Base-by-base conservation (phyloP, 1,140 invertebrate genomes). In the Drosophila burlai region DNA sequence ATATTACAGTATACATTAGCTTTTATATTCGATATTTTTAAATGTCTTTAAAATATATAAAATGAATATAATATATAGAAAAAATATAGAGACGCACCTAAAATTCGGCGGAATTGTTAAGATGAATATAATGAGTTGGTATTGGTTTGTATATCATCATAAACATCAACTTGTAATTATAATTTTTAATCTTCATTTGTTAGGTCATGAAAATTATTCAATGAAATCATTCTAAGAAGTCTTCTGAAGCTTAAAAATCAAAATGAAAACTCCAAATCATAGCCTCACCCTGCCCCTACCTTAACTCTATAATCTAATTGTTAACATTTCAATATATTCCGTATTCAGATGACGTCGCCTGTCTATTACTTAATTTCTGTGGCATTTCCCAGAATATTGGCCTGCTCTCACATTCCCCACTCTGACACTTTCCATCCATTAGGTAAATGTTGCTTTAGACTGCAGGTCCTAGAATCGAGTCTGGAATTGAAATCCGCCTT, bases 361-460 rank as follows among this genome's bases (percentile, higher is more conserved):
- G 40, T 55, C 31, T 55, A 68, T 71, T 45, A 36, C 67, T 71
- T 68, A 55, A 68, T 68, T 68, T 68, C 49, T 24, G 34, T 54
- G 40, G 34, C 49, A 34, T 46, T 71, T 71, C 67, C 40, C 52
- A 36, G 49, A 69, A 69, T 21, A 34, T 3, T n/a, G 11, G 46
- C 3, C 15, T 21, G 31, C 21, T 40, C 42, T 40, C 42, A 24
- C 42, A 66, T 66, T 66, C 31, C 59, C 42, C 29, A 26, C 15
- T 60, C 15, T 60, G 29, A 65, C 63, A 62, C 18, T 24, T 29
- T 3, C 21, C 64, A 55, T 55, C 54, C 64, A 66, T 66, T 66
- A 63, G 64, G 21, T 29, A 64, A 47, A 67, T 47, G 29, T 13
- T 38, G 29, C 29, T 31, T n/a, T n/a, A n/a, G n/a, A n/a, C 29